phyloP scores from a whole-genome alignment of 2,113 vertebrate species.

The Apteryx mantelli region DNA sequence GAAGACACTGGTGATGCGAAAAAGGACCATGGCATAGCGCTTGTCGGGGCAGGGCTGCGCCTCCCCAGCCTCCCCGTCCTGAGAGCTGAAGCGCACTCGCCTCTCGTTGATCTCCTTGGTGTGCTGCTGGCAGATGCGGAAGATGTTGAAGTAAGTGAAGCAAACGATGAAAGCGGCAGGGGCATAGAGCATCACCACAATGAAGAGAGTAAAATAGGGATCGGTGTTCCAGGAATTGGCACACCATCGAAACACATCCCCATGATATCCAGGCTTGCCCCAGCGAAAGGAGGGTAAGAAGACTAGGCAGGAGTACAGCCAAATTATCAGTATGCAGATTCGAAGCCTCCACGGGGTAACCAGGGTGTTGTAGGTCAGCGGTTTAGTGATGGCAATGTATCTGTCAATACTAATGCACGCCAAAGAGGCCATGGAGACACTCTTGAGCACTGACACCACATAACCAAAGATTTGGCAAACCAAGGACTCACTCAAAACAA shows the following conservation, averaged over 20 bases:
- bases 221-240: conserved; percentile 88
- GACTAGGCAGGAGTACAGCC: conserved; percentile 93
- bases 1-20: conserved; percentile 98
- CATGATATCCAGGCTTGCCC: conserved; percentile 98
- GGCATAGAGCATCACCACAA: conserved; percentile 91
- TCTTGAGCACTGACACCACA: conserved; percentile 95
- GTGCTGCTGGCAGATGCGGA: conserved; percentile 98
- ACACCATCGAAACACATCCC: conserved; percentile 94
- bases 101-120: conserved; percentile 94
- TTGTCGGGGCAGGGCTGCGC: conserved; percentile 88
- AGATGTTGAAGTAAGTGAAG: conserved; percentile 98
- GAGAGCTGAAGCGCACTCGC: conserved; percentile 90
- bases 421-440: conserved; percentile 94
- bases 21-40: conserved; percentile 94
- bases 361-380: conserved; percentile 90
- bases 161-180: conserved; percentile 93
- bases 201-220: conserved; percentile 92
- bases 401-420: conserved; percentile 97
- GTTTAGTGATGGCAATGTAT: conserved; percentile 94
- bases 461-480: conserved; percentile 95
- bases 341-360: conserved; percentile 94
- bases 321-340: conserved; percentile 91
- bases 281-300: conserved; percentile 95
- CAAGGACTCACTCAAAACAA: conserved; percentile 86
- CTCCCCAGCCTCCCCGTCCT: conserved; percentile 80